Percentiles rank a stretch among this genome's conserved stretches.
Evolutionary conservation across 2,113 vertebrate genomes (phyloP).

Genomic region (Geothlypis trichas): DNA sequence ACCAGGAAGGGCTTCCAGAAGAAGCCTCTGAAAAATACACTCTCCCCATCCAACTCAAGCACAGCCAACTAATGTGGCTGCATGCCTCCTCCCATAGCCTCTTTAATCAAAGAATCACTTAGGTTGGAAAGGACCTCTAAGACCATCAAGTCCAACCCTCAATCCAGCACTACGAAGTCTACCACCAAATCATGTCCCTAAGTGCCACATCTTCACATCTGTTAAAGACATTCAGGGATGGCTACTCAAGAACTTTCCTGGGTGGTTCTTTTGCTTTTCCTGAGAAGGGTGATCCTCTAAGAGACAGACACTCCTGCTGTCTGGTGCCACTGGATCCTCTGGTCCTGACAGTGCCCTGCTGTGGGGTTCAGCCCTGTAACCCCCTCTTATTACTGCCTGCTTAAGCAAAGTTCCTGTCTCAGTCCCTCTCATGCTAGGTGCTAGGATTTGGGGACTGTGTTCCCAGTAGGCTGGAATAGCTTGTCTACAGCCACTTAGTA

Average conservation of each 20-base stretch:
- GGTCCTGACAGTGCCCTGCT: neutral
- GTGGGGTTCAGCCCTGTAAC: neutral
- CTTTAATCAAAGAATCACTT: neutral
- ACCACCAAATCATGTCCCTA: neutral
- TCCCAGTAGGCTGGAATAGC: neutral
- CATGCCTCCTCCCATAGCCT: fast-evolving
- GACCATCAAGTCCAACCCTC: neutral
- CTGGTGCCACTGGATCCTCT: fast-evolving
- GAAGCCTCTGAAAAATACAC: neutral
- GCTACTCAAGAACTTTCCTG: neutral
- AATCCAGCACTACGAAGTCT: neutral
- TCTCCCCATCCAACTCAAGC: neutral
- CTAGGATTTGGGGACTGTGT: neutral
- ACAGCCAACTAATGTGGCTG: neutral
- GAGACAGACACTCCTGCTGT: fast-evolving
- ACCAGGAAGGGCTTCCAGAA: neutral
- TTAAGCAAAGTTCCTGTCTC: neutral
- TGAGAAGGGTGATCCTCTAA: neutral
- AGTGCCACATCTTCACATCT: neutral
- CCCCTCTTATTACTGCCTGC: neutral
- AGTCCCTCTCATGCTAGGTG: neutral
- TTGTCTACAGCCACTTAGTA: neutral
- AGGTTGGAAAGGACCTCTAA: neutral
- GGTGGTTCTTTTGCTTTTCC: neutral
- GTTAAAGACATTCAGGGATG: neutral